Percentiles rank a stretch among this genome's conserved stretches.
phyloP scores from a whole-genome alignment of 2,888 invertebrate genomes.

The Didymodactylos carnosus region DNA sequence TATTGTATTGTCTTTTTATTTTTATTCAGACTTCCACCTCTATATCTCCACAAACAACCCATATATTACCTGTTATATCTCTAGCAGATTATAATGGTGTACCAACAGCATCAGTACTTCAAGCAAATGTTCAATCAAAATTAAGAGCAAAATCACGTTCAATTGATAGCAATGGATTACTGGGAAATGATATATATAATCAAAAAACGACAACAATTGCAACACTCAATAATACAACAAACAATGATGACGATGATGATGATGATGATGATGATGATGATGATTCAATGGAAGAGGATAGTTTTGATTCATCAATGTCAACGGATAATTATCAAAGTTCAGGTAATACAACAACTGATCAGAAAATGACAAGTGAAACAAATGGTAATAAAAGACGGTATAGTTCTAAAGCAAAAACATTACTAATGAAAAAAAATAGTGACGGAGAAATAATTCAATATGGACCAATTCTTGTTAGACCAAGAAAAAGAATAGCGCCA shows the following conservation, averaged over 20 bases:
- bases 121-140: not conserved
- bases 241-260: not conserved
- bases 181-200: too few relatives aligned
- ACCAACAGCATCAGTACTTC: not conserved
- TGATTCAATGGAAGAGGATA: not conserved
- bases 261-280: not conserved
- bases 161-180: too few relatives aligned
- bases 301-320: not conserved
- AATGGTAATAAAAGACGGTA: not conserved
- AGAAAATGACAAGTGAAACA: not conserved
- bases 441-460: not conserved
- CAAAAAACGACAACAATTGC: too few relatives aligned
- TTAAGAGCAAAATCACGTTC: too few relatives aligned
- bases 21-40: too few relatives aligned
- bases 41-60: too few relatives aligned
- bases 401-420: too few relatives aligned
- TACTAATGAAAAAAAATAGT: not conserved
- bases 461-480: not conserved
- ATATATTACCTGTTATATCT: not conserved
- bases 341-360: not conserved
- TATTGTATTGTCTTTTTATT: too few relatives aligned
- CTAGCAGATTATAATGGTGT: not conserved
- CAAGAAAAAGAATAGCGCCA: conserved; percentile 1
- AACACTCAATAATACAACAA: not conserved
- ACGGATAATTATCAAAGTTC: not conserved